Percentiles rank a stretch among this genome's conserved stretches.
phyloP scores from a whole-genome alignment of 2,113 vertebrate species.

The Crotophaga sulcirostris region DNA sequence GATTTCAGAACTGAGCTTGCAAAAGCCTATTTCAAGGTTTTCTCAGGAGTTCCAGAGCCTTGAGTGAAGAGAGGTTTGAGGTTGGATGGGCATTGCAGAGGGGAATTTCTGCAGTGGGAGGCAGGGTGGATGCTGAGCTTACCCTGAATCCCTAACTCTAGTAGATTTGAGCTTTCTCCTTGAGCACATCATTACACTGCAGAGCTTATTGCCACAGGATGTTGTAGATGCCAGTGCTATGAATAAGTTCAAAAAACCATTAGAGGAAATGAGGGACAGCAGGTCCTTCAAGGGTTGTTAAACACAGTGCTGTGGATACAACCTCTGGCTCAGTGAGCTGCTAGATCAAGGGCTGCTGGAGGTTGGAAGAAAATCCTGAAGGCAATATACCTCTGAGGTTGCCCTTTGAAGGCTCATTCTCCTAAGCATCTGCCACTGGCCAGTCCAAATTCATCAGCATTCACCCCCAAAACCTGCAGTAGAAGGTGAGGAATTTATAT shows the following conservation, averaged over 20 bases:
- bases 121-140: neutral
- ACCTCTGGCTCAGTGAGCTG: neutral
- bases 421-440: neutral
- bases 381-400: neutral
- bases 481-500: neutral
- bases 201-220: neutral
- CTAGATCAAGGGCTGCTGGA: neutral
- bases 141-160: neutral
- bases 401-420: neutral
- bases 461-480: neutral
- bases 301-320: neutral
- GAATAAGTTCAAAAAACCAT: neutral
- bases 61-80: neutral
- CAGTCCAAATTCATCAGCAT: neutral
- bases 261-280: neutral
- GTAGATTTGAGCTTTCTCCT: neutral
- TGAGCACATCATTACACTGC: neutral
- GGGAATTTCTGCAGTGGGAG: neutral
- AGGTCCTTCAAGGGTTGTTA: constrained; percentile 43
- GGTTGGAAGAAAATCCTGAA: neutral
- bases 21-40: neutral
- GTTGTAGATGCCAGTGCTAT: neutral
- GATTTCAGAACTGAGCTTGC: neutral
- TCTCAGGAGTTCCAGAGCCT: neutral
- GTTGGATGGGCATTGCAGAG: neutral